These are phyloP conservation scores for Tinamus guttatus DNA, from an alignment of 2,113 vertebrate species.

Conservation along the genomic window DNA sequence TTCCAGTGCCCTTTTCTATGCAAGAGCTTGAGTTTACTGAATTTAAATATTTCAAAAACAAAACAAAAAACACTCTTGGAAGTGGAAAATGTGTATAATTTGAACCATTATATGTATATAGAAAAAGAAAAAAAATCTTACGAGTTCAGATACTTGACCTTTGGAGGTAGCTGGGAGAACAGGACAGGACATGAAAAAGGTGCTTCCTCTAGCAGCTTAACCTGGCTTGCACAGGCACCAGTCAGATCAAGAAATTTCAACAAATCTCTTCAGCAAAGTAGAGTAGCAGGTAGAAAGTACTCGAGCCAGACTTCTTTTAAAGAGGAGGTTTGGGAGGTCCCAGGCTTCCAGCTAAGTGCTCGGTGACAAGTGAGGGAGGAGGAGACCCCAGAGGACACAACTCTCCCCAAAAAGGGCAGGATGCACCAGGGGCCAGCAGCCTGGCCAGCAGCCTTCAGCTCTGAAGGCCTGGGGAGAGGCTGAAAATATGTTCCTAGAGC, in stretches of 20 bases:
- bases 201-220: neutral
- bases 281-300: neutral
- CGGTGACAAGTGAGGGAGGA: neutral
- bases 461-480: neutral
- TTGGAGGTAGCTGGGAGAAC: neutral
- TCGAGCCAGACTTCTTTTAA: neutral
- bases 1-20: neutral
- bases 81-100: neutral
- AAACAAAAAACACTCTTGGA: neutral
- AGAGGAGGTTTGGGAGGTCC: neutral
- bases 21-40: neutral
- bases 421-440: neutral
- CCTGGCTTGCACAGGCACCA: neutral
- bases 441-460: neutral
- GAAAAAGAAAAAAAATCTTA: neutral
- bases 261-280: neutral
- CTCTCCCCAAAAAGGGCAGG: neutral
- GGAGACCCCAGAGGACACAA: rapidly evolving
- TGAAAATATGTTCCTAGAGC: rapidly evolving
- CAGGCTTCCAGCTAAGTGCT: neutral
- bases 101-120: neutral
- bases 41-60: neutral
- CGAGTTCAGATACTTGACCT: neutral
- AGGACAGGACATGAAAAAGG: neutral
- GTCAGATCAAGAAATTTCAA: neutral